Conservation (phyloP, 2,113 vertebrate species). For the Hippocampus guttulatus region DNA sequence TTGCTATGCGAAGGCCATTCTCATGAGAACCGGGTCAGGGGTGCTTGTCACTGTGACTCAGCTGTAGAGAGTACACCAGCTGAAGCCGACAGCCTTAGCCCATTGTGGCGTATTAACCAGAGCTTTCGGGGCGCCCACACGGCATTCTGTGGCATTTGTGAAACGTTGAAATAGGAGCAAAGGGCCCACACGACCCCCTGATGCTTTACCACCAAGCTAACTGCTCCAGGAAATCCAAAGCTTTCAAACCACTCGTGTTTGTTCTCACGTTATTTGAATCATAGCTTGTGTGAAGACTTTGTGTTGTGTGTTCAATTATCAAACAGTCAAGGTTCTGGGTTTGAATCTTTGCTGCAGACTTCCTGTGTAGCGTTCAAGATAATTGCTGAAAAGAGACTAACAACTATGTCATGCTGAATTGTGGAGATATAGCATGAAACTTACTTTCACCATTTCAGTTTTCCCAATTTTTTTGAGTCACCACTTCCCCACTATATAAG, state of each 20-base stretch:
- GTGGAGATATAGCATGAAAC: too few relatives aligned
- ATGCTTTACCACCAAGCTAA: neutral
- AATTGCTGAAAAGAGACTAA: too few relatives aligned
- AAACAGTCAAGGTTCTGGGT: neutral
- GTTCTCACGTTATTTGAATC: neutral
- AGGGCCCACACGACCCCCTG: neutral
- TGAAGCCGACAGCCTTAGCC: neutral
- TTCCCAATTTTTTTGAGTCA: too few relatives aligned
- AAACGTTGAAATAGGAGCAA: neutral
- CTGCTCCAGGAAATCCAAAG: too few relatives aligned
- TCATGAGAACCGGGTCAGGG: neutral
- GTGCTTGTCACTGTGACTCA: neutral
- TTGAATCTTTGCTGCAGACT: neutral
- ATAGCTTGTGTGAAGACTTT: neutral
- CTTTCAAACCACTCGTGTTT: neutral
- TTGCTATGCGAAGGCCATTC: neutral
- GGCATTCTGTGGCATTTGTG: neutral
- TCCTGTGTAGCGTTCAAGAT: too few relatives aligned
- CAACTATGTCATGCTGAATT: too few relatives aligned
- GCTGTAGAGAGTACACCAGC: neutral
- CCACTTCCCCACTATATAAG: too few relatives aligned
- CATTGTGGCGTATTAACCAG: too few relatives aligned
- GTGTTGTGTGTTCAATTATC: neutral
- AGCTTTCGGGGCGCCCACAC: neutral
- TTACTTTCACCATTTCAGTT: too few relatives aligned